Base-by-base conservation (phyloP, 2,797 vertebrate species). In the Eutrigla gurnardus region DNA sequence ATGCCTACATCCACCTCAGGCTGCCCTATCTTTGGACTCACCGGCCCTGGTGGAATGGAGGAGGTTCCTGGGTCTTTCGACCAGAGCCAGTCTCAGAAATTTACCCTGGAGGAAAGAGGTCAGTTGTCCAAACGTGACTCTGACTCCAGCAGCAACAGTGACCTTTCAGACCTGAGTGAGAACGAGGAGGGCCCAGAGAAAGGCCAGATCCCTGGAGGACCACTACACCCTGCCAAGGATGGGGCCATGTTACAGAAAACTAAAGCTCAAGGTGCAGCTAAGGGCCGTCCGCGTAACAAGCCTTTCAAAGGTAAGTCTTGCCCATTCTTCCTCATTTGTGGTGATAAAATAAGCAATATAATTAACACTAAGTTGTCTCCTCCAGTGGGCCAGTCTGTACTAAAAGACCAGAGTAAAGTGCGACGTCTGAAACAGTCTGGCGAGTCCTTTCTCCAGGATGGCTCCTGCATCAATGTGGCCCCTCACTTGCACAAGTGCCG, bases 401-500 rank as follows among this genome's bases (percentile, higher is more conserved):
- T 99, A 78, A 99, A 99, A 92, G 98, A 99, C 79, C 95, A 97
- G 91, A 96, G 95, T 80, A 99, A 99, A 88, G 97, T 99, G 71
- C 97, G 97, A 65, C 97, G 97, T 81, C 92, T 99, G 86, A 99
- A 99, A 89, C 98, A 98, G 92, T 98, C 98, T 2, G 98, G 98
- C 13, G 98, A 99, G 90, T 97, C 98, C 43, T 99, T 99, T 91
- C 95, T 99, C 45, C 98, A 99, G 89, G 98, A 99, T 60, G 98
- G 98, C 54, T 99, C 98, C 35, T 99, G 98, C 89, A 99, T 99
- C 92, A 99, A 97, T 1, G 98, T 99, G 63, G 98, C 98, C 4
- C 98, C 98, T 60, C 98, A 99, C 88, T 93, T 99, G 87, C 98
- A 99, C 93, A 99, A 99, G 90, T 99, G 98, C 81, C 96, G 98